Percentiles rank a stretch among this genome's conserved stretches.
Evolutionary conservation across 2,888 invertebrate species (phyloP).

Genomic region (Drosophila seclusa): DNA sequence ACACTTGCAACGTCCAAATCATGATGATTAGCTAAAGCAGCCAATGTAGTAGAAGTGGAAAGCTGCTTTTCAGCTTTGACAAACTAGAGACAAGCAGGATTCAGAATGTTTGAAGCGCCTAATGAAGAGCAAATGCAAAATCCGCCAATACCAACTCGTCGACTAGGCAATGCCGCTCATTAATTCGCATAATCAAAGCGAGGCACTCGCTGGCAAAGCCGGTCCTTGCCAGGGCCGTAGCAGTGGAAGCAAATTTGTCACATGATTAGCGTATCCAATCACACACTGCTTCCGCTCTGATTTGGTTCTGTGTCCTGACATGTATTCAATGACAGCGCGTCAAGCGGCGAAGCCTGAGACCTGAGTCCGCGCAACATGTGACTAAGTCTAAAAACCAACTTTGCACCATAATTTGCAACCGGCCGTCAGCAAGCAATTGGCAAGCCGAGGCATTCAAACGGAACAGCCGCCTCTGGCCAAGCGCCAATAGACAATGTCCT

Average conservation of each 20-base stretch:
- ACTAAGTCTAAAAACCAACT: constrained; percentile 35
- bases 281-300: constrained; percentile 30
- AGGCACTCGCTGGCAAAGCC: constrained; percentile 20
- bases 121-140: constrained; percentile 73
- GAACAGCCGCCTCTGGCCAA: constrained; percentile 44
- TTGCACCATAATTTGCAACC: constrained; percentile 58
- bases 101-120: constrained; percentile 54
- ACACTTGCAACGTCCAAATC: constrained; percentile 10
- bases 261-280: constrained; percentile 74
- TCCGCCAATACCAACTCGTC: constrained; percentile 23
- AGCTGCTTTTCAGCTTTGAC: constrained; percentile 42
- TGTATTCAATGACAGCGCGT: constrained; percentile 51
- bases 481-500: constrained; percentile 75
- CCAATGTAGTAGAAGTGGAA: constrained; percentile 10
- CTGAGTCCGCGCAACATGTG: constrained; percentile 16
- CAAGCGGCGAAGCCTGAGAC: constrained; percentile 33
- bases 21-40: constrained; percentile 25
- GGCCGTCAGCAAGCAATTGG: constrained; percentile 40
- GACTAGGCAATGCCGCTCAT: constrained; percentile 54
- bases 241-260: constrained; percentile 63
- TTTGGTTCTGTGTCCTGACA: constrained; percentile 28
- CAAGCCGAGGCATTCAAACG: constrained; percentile 49
- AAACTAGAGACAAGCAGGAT: constrained; percentile 47
- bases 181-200: constrained; percentile 76
- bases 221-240: constrained; percentile 2